phyloP scores from a whole-genome alignment of 1,140 invertebrate species.

The Drosophila trapezifrons region DNA sequence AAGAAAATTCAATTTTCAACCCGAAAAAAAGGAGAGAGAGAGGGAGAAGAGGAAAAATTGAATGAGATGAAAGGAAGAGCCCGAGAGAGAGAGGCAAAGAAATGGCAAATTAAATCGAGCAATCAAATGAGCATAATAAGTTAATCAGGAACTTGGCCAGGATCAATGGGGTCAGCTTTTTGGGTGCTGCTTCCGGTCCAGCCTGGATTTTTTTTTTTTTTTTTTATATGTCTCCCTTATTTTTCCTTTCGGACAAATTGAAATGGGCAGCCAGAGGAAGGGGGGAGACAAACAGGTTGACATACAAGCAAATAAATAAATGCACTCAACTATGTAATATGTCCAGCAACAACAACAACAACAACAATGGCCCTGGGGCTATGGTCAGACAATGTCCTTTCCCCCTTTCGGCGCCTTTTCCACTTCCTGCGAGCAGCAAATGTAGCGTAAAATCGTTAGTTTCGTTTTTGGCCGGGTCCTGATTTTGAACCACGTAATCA shows the following conservation, averaged over 20 bases:
- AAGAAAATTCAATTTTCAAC: conserved; percentile 67
- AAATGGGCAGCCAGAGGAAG: conserved; percentile 24
- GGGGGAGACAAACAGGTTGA: conserved; percentile 71
- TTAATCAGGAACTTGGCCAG: conserved; percentile 75
- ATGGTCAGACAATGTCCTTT: conserved; percentile 52
- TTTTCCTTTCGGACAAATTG: conserved; percentile 19
- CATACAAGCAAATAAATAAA: conserved; percentile 82
- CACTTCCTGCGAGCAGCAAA: conserved; percentile 71
- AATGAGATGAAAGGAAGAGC: conserved; percentile 10
- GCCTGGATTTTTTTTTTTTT: not conserved
- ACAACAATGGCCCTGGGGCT: conserved; percentile 17
- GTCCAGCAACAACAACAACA: conserved; percentile 45
- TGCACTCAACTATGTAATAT: conserved; percentile 82
- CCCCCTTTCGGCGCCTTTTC: not conserved
- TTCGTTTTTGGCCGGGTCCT: conserved; percentile 58
- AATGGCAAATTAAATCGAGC: conserved; percentile 79
- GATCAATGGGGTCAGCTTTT: conserved; percentile 45
- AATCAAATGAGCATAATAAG: conserved; percentile 83
- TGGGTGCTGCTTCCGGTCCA: conserved; percentile 7
- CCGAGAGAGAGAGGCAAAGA: conserved; percentile 13
- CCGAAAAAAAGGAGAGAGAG: conserved; percentile 16
- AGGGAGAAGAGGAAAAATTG: conserved; percentile 12
- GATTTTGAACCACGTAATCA: conserved; percentile 52
- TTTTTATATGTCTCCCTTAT: no score
- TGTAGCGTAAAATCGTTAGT: conserved; percentile 81